Conservation (phyloP, 2,113 vertebrate species). For the Cisticola juncidis region DNA sequence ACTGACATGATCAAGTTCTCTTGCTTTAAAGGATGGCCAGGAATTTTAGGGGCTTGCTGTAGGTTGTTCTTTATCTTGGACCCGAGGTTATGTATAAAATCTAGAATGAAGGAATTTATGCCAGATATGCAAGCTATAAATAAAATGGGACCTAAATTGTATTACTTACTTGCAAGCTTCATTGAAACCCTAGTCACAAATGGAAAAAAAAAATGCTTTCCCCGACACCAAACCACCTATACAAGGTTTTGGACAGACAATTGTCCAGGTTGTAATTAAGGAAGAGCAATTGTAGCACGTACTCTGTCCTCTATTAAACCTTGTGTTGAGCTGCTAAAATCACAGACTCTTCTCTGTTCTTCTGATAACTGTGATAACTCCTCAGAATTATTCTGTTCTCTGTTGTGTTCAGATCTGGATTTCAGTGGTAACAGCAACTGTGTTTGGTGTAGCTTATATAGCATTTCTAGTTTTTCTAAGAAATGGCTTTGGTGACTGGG, state of each 20-base stretch:
- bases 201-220: not conserved
- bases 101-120: not conserved
- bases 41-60: not conserved
- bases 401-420: not conserved
- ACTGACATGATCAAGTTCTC: not conserved
- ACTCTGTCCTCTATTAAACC: not conserved
- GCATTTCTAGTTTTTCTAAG: not conserved
- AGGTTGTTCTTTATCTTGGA: not conserved
- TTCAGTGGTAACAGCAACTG: not conserved
- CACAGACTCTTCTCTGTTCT: not conserved
- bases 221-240: not conserved
- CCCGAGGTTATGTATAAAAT: not conserved
- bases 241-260: not conserved
- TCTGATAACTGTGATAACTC: not conserved
- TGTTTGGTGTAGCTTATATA: not conserved
- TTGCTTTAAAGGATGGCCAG: not conserved
- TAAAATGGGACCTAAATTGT: not conserved
- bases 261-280: not conserved
- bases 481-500: not conserved
- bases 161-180: not conserved
- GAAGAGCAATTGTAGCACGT: not conserved
- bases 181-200: not conserved
- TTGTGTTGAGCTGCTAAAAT: not conserved
- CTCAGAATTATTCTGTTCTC: not conserved
- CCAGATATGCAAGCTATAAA: not conserved